Conservation (phyloP, 2,888 invertebrate species). For the Pherbina coryleti region DNA sequence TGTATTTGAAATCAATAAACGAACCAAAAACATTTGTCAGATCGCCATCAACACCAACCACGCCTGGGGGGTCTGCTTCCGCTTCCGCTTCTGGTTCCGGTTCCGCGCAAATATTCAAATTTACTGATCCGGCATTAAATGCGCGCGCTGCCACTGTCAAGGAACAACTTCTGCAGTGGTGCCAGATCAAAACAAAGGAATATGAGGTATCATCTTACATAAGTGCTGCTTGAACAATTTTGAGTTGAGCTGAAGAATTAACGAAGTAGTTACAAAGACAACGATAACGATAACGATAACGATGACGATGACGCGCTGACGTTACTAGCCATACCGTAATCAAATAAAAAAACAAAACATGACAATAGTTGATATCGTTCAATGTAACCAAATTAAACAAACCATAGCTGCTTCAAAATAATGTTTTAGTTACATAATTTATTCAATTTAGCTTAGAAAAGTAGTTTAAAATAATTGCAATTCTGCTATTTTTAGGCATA, state of each 20-base stretch:
- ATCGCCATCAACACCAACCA: conserved; percentile 80
- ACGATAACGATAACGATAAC: conserved; percentile 7
- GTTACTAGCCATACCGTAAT: not conserved
- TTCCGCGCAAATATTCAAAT: conserved; percentile 86
- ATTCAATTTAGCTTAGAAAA: no score
- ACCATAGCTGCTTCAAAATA: conserved; percentile 2
- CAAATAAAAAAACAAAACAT: conserved; percentile 1
- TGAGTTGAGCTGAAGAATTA: conserved; percentile 13
- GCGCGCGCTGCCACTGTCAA: conserved; percentile 95
- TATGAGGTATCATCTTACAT: conserved; percentile 82
- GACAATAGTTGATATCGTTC: not conserved
- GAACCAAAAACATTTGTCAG: conserved; percentile 72
- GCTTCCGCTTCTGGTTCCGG: conserved; percentile 70
- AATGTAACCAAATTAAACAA: conserved; percentile 2
- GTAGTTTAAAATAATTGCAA: not conserved
- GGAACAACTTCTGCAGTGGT: conserved; percentile 97
- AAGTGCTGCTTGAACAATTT: conserved; percentile 28
- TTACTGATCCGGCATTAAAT: conserved; percentile 90
- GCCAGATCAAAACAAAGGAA: conserved; percentile 96
- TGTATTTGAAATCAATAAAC: conserved; percentile 26
- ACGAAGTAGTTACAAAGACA: not conserved
- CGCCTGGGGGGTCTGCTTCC: conserved; percentile 73
- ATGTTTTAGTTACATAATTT: no score
- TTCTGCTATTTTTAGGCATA: not conserved
- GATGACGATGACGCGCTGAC: not conserved